Evolutionary conservation across 2,888 invertebrate species (phyloP), one percentile per base, ranked within the genome.

Genomic region (Agrochola lota): DNA sequence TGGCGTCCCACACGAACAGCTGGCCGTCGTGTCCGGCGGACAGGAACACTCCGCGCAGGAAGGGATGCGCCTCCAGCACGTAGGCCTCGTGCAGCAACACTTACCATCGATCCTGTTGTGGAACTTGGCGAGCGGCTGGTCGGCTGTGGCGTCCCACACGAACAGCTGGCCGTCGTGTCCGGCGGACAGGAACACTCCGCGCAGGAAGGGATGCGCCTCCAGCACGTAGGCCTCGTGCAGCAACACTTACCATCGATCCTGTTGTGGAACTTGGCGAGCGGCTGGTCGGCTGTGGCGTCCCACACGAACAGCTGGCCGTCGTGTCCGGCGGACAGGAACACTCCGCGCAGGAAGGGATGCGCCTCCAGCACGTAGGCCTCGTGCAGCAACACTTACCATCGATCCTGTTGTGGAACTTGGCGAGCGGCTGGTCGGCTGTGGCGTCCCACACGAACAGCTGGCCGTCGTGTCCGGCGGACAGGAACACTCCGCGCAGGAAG

Each of bases 401-500:
- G 82, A 98, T 98, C 78, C 97, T 97, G 95, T 98, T 98, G 91
- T 98, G 97, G 91, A 98, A 98, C 97, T 97, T 23, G 98, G 95
- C 71, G 91, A 91, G 63, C 23, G 90, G 91, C 88, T 91, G 90
- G 1, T 90, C 90, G 15, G 71, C 68, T 2, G 77, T 72, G 20
- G 98, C 98, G 93, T 99, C 98, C 99, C 99, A 99, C 84, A 99
- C 97, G 89, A 98, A 98, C 69, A 99, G 97, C 92, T 98, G 98
- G 0, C 99, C 99, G 96, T 99, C 99, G 94, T 99, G 99, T 0
- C 99, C 99, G 57, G 99, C 99, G 73, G 99, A 99, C 66, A 99
- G 97, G 86, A 99, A 95, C 74, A 99, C 97, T 90, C 97, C 98
- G 60, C 98, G 97, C 95, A 91, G 98, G 97, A 96, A 99, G 0